These are phyloP conservation scores for Drosophila seguyi DNA, from an alignment of 1,140 invertebrate genomes.

Conservation along the genomic window DNA sequence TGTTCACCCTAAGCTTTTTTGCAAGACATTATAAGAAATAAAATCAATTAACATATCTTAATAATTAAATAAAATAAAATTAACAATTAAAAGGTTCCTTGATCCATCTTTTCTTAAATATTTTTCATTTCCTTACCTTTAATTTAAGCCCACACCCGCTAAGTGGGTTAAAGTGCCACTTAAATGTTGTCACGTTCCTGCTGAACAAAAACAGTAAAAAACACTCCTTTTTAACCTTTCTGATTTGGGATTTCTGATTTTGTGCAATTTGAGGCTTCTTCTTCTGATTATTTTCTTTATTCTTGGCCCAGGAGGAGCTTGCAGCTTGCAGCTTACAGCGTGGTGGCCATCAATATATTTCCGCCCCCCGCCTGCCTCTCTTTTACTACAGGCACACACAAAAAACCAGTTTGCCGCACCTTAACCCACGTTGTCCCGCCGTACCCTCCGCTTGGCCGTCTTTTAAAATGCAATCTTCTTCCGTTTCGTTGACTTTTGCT, in stretches of 20 bases:
- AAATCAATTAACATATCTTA: background rate
- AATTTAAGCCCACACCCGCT: background rate
- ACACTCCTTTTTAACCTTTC: constrained; percentile 28
- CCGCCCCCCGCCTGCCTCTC: background rate
- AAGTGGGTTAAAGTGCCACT: constrained; percentile 38
- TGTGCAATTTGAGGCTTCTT: constrained; percentile 44
- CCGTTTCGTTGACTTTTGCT: constrained; percentile 80
- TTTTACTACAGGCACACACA: constrained; percentile 46
- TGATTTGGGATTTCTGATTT: constrained; percentile 45
- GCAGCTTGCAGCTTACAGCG: constrained; percentile 63
- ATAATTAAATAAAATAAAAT: background rate
- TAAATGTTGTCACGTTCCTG: constrained; percentile 44
- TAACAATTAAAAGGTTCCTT: background rate
- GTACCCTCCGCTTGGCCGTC: constrained; percentile 13
- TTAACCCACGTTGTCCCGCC: constrained; percentile 20
- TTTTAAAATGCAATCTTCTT: constrained; percentile 81
- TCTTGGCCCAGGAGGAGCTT: constrained; percentile 43
- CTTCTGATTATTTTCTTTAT: constrained; percentile 18
- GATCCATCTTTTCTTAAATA: background rate
- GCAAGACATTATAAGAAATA: background rate
- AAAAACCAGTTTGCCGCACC: constrained; percentile 70
- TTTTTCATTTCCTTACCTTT: background rate
- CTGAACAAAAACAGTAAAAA: constrained; percentile 9
- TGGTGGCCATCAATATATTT: constrained; percentile 72
- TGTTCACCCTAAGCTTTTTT: background rate